Evolutionary conservation across 1,140 invertebrate genomes (phyloP), one percentile per base, ranked within the genome.

Genomic region (Bactericera cockerelli): DNA sequence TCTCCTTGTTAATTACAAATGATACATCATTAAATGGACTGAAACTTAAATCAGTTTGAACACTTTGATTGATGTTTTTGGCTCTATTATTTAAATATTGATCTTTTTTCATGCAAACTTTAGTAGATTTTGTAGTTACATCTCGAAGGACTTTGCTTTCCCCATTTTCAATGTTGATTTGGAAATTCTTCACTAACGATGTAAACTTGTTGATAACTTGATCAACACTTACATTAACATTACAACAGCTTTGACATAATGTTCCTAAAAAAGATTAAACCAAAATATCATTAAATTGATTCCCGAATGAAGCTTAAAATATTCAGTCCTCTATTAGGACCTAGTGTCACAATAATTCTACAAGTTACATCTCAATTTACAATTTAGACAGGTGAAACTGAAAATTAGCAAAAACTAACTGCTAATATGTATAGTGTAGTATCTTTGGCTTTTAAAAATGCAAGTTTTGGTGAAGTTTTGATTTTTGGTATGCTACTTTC

Each of bases 21-120:
- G 22, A 49, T 4, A 49, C 42, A 19, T 49, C n/a, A 49, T 49
- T 16, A 19, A 19, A 22, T 19, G 22, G n/a, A 4, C 22, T 49
- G 22, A 49, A 49, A 49, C 42, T 49, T 10, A 49, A 4, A 49
- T 49, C 42, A n/a, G 42, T 49, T n/a, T 49, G 42, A 19, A n/a
- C n/a, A 49, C n/a, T 19, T n/a, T 49, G 42, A 49, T 49, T 22
- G 42, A 4, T 49, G 6, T 49, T 49, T 10, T 49, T 49, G 19
- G 16, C 16, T 11, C 33, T 36, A 11, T 10, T 36, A 36, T 36
- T 36, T n/a, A 49, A 49, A 49, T n/a, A 49, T 49, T 49, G 22
- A 19, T 49, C n/a, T 19, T n/a, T 49, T 10, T 49, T 22, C 22
- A 4, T 8, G 42, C n/a, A 6, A 6, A 19, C 8, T 8, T 19